Conservation (phyloP, 2,797 vertebrate species). For the Vespertilio murinus region DNA sequence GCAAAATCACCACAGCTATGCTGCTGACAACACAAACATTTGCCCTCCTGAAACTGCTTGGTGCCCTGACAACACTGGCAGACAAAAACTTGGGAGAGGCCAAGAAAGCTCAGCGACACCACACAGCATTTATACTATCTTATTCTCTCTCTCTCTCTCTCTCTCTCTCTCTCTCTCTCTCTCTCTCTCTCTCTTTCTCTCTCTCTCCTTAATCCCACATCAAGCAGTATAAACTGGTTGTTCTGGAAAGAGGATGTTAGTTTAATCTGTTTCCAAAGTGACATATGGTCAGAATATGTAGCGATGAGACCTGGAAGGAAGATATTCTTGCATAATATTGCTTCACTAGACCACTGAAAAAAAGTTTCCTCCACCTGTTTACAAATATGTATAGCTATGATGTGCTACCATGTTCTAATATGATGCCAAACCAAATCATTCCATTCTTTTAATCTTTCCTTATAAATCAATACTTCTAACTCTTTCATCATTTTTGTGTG, state of each 20-base stretch:
- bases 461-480: constrained; percentile 67
- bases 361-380: constrained; percentile 32
- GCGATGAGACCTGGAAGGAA: neutral
- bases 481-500: constrained; percentile 63
- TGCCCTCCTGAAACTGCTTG: neutral
- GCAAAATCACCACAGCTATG: neutral
- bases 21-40: neutral
- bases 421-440: constrained; percentile 29
- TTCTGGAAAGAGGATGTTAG: neutral
- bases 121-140: neutral
- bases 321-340: constrained; percentile 2
- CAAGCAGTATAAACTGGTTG: neutral
- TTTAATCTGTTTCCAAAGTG: neutral
- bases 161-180: neutral
- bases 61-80: no score
- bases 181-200: neutral
- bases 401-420: neutral
- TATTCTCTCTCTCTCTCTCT: neutral
- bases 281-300: neutral
- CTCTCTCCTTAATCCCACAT: neutral
- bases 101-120: neutral
- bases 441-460: constrained; percentile 64
- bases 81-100: neutral
- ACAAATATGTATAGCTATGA: constrained; percentile 63
- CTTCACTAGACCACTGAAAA: neutral